These are phyloP conservation scores for Rhopalosiphum nymphaeae DNA, from an alignment of 2,888 invertebrate genomes.

Conservation along the genomic window DNA sequence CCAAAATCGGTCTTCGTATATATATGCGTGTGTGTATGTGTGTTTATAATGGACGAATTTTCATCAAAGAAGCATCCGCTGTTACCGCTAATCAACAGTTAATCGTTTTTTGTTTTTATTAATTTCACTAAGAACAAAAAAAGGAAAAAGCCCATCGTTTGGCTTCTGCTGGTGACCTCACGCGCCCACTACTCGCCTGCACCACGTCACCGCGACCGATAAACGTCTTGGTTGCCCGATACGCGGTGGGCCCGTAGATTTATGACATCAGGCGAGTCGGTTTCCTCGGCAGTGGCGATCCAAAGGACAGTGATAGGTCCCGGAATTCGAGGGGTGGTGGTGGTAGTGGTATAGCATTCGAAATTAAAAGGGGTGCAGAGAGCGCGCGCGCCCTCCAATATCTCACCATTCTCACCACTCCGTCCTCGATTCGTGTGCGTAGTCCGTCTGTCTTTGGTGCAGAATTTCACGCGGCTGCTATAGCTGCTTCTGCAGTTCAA, in stretches of 20 bases:
- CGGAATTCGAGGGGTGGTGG: not conserved
- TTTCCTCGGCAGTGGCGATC: not conserved
- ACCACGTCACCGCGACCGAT: not conserved
- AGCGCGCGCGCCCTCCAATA: not conserved
- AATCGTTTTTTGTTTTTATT: slow-evolving; percentile 14
- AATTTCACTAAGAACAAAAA: not conserved
- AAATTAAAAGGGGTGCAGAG: slow-evolving; percentile 7
- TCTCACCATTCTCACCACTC: not conserved
- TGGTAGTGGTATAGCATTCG: not conserved
- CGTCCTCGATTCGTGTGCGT: not conserved
- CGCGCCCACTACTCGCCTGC: not conserved
- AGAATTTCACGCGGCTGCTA: not conserved
- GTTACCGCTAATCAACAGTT: not conserved
- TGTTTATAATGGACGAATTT: not conserved
- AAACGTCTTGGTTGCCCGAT: not conserved
- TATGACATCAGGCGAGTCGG: not conserved
- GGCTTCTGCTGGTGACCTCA: not conserved
- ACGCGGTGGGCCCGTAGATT: not conserved
- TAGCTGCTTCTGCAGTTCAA: not conserved
- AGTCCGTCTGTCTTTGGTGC: not conserved
- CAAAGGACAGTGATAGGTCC: not conserved
- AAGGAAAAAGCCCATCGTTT: not conserved
- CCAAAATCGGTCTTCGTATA: not conserved
- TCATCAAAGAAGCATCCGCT: not conserved
- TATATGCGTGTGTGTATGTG: not conserved